Conservation (phyloP, 1,140 invertebrate species). For the Vanessa tameamea region DNA sequence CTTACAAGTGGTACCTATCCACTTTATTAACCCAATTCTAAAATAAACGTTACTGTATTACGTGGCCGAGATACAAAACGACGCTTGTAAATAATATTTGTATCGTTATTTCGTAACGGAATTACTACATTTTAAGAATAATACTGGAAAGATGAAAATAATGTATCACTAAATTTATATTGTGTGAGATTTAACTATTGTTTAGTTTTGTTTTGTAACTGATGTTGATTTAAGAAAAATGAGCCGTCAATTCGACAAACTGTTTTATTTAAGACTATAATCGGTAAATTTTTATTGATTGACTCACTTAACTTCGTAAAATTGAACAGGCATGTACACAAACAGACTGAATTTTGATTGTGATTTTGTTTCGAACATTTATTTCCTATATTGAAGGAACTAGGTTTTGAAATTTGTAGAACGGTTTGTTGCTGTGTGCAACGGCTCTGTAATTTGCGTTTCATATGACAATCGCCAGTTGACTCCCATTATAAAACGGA, state of each 20-base stretch:
- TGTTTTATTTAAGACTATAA: neutral
- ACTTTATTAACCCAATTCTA: slow-evolving; percentile 17
- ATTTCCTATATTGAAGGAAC: neutral
- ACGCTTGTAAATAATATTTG: slow-evolving; percentile 1
- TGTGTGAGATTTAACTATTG: slow-evolving; percentile 1
- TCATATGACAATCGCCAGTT: slow-evolving; percentile 21
- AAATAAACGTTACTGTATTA: slow-evolving; percentile 12
- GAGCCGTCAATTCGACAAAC: neutral
- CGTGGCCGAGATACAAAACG: slow-evolving; percentile 14
- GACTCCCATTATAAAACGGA: slow-evolving; percentile 32
- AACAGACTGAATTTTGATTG: neutral
- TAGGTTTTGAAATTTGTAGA: neutral
- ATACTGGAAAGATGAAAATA: neutral
- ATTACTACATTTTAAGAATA: neutral
- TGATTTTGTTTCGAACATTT: neutral
- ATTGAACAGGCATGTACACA: neutral
- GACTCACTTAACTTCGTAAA: neutral
- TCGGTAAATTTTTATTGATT: neutral
- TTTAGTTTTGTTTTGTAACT: neutral
- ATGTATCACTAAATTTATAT: slow-evolving; percentile 1
- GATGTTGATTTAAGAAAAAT: neutral
- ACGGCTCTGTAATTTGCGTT: slow-evolving; percentile 1
- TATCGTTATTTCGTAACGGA: slow-evolving; percentile 3
- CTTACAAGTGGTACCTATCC: neutral
- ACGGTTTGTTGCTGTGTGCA: neutral